These are phyloP conservation scores for Chloebia gouldiae DNA, from an alignment of 2,113 vertebrate species.

Conservation along the genomic window DNA sequence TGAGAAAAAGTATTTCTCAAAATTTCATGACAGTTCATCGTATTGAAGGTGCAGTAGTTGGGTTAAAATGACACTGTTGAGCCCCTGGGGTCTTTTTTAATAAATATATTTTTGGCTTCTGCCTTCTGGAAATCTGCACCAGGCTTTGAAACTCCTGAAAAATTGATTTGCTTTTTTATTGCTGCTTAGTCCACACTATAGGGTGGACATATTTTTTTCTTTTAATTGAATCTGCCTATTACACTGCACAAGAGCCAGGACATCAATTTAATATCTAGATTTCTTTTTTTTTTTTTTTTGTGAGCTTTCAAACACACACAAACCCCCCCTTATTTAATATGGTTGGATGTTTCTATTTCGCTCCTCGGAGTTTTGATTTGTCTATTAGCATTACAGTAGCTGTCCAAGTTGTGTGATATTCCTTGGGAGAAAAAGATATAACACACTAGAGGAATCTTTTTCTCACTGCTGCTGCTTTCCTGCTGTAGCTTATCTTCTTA, in stretches of 20 bases:
- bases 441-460: not conserved
- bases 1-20: not conserved
- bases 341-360: conserved; percentile 50
- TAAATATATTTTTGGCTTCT: conserved; percentile 57
- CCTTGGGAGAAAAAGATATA: conserved; percentile 29
- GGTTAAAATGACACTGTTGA: conserved; percentile 20
- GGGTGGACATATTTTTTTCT: conserved; percentile 31
- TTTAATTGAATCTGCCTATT: conserved; percentile 47
- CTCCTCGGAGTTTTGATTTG: conserved; percentile 44
- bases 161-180: conserved; percentile 62
- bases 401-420: conserved; percentile 38
- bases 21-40: not conserved
- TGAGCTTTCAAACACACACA: conserved; percentile 19
- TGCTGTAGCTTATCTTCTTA: conserved; percentile 51
- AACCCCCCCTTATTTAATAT: not conserved
- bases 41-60: not conserved
- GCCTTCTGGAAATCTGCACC: conserved; percentile 41
- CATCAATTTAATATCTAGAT: conserved; percentile 34
- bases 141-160: conserved; percentile 40
- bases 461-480: not conserved
- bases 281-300: not conserved
- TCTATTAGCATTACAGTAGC: conserved; percentile 53
- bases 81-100: conserved; percentile 24
- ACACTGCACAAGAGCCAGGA: conserved; percentile 16
- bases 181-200: conserved; percentile 34